Evolutionary conservation across 2,113 vertebrate genomes (phyloP).

Genomic region (Barbus barbus): DNA sequence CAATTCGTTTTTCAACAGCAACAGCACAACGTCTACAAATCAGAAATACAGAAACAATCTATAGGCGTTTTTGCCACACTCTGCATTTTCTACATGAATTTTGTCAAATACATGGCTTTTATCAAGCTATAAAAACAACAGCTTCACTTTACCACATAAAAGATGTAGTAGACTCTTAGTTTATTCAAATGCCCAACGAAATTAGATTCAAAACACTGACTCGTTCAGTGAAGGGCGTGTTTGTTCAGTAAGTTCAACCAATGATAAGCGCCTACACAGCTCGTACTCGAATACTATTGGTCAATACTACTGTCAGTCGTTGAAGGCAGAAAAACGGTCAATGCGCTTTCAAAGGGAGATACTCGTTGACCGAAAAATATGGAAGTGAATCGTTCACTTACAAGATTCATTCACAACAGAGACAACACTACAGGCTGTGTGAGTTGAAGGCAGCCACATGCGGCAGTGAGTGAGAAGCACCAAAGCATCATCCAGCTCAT

Average conservation of each 20-base stretch:
- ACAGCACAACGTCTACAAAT: too few species aligned
- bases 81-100: neutral
- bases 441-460: neutral
- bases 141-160: neutral
- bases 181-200: neutral
- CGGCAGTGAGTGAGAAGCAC: neutral
- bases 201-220: neutral
- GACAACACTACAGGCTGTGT: neutral
- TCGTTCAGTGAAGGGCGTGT: constrained; percentile 1
- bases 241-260: neutral
- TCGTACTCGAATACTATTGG: neutral
- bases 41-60: too few species aligned
- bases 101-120: neutral
- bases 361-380: too few species aligned
- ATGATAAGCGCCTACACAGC: neutral
- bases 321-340: too few species aligned
- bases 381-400: too few species aligned
- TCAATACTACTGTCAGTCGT: too few species aligned
- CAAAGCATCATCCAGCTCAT: constrained; percentile 12
- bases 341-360: too few species aligned
- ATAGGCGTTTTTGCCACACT: neutral
- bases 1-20: neutral
- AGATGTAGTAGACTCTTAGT: too few species aligned
- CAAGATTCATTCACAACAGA: neutral
- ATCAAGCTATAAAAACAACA: neutral